A percentile compares a stretch with the other conserved stretches of the same genome.
Evolutionary conservation across 2,888 invertebrate genomes (phyloP).

Genomic region (Psylliodes chrysocephalus): DNA sequence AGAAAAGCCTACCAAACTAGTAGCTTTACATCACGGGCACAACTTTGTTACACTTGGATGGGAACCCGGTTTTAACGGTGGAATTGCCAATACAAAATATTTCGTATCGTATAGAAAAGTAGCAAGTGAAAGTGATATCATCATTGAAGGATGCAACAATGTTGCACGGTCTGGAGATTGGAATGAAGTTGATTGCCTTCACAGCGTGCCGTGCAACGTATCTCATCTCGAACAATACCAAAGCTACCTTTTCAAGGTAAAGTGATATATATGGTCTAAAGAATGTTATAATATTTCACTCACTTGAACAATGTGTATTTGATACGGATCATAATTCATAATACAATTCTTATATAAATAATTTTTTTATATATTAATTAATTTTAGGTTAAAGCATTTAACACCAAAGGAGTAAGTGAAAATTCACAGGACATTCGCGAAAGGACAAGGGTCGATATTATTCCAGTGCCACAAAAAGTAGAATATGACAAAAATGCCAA

Average conservation of each 20-base stretch:
- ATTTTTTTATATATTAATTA: too few species aligned
- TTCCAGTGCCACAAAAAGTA: constrained; percentile 82
- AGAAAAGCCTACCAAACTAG: constrained; percentile 80
- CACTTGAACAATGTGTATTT: too few species aligned
- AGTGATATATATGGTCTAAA: constrained; percentile 10
- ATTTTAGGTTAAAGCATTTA: constrained; percentile 81
- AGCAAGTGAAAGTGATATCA: constrained; percentile 70
- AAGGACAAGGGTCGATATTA: constrained; percentile 85
- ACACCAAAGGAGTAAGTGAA: constrained; percentile 87
- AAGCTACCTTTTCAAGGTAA: constrained; percentile 85
- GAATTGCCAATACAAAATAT: constrained; percentile 86
- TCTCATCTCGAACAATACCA: constrained; percentile 87
- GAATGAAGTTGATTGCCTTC: constrained; percentile 87
- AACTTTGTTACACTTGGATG: constrained; percentile 84
- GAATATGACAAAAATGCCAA: constrained; percentile 84
- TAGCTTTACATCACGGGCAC: constrained; percentile 79
- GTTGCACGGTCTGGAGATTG: constrained; percentile 73
- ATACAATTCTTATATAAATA: too few species aligned
- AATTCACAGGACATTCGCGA: constrained; percentile 86
- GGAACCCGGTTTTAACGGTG: constrained; percentile 93
- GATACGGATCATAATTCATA: too few species aligned
- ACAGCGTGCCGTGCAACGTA: constrained; percentile 88
- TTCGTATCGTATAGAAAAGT: constrained; percentile 84
- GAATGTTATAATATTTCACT: constrained; percentile 37
- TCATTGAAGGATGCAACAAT: constrained; percentile 71